Conservation (phyloP, 2,888 invertebrate genomes). For the Stenichneumon culpator region DNA sequence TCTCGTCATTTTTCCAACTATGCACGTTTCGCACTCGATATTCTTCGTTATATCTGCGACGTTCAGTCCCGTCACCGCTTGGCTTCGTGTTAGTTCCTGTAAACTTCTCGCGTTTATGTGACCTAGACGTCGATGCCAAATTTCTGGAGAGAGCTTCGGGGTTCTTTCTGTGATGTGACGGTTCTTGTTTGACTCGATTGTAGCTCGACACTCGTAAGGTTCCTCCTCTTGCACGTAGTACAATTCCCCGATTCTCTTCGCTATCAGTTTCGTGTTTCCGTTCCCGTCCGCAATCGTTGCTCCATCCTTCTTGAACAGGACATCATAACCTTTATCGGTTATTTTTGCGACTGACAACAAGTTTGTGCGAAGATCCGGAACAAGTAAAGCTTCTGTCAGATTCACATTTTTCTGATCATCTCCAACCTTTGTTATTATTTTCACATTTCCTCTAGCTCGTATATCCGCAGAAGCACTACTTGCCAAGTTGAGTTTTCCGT, state of each 20-base stretch:
- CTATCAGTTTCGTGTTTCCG: slow-evolving; percentile 52
- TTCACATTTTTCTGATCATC: slow-evolving; percentile 36
- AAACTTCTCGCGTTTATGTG: slow-evolving; percentile 45
- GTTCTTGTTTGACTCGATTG: slow-evolving; percentile 8
- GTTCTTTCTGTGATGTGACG: slow-evolving; percentile 40
- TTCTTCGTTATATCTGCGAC: background rate
- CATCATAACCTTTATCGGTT: slow-evolving; percentile 39
- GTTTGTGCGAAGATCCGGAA: slow-evolving; percentile 58
- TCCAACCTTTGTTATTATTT: slow-evolving; percentile 13
- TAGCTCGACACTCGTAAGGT: slow-evolving; percentile 4
- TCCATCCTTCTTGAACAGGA: slow-evolving; percentile 54
- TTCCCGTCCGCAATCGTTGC: slow-evolving; percentile 48
- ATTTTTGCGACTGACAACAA: slow-evolving; percentile 59
- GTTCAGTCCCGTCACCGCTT: slow-evolving; percentile 48
- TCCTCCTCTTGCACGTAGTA: slow-evolving; percentile 54
- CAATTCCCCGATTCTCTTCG: slow-evolving; percentile 38
- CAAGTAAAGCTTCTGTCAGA: slow-evolving; percentile 51
- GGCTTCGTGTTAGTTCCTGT: slow-evolving; percentile 42
- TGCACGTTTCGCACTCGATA: slow-evolving; percentile 56
- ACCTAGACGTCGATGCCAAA: slow-evolving; percentile 45
- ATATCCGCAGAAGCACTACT: slow-evolving; percentile 58
- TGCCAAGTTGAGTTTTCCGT: slow-evolving; percentile 61
- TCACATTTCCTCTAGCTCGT: slow-evolving; percentile 35
- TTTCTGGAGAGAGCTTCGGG: slow-evolving; percentile 51
- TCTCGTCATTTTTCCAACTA: slow-evolving; percentile 54